Evolutionary conservation across 2,888 invertebrate species (phyloP), one percentile per base, ranked within the genome.

Genomic region (Tetrapedia diversipes): DNA sequence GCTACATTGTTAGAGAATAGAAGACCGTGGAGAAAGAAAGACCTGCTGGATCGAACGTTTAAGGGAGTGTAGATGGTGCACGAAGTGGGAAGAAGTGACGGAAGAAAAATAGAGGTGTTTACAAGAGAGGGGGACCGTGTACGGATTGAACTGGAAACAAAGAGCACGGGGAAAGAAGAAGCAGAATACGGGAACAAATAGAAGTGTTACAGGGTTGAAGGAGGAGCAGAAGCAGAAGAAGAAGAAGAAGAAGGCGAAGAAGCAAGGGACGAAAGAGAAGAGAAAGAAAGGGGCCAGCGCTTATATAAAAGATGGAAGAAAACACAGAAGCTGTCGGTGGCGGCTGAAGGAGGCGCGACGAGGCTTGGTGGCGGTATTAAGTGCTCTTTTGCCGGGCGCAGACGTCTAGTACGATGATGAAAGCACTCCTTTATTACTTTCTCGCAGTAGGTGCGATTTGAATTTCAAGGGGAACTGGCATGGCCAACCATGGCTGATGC

Each of bases 401-500:
- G 66, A 75, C 70, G 64, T 73, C 73, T 77, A 65, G 77, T 72
- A 70, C 54, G 85, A 70, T 68, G 78, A 77, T 83, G 77, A 84
- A 83, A 76, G 77, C 77, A 51, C 63, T 61, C 70, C 71, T 84
- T 82, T 82, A 82, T 86, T 86, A 84, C 82, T 84, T 77, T 77
- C 73, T 60, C 74, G 56, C 67, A 66, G 74, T 73, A 77, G 77
- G 75, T 77, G 80, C 75, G 73, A 83, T 83, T 81, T 81, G 71
- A 83, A 83, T 83, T 81, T 75, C 77, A 81, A 79, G 74, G 51
- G 54, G 54, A 69, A n/a, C n/a, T n/a, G 60, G 24, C 43, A 27
- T 22, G 45, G n/a, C 3, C 45, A n/a, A 22, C 67, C 60, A 4
- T 14, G 64, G 29, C 56, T 41, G 68, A 76, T 65, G 43, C 45